Base-by-base conservation (phyloP, 2,888 invertebrate species). In the Cataglyphis cursor region DNA sequence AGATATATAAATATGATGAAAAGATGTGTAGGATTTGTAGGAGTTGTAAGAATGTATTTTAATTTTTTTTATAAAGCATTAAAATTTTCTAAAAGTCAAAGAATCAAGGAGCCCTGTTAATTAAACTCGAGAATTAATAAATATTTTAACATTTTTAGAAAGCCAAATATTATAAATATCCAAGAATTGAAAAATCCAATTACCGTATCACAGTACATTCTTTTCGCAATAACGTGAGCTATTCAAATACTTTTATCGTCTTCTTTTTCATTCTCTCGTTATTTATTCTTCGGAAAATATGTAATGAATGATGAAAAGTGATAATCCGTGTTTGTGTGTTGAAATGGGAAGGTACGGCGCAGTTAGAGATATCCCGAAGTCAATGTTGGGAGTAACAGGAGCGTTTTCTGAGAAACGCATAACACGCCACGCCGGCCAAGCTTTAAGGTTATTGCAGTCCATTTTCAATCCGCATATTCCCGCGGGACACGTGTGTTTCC, bases 391-490 rank as follows among this genome's bases (percentile, higher is more conserved):
- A 61, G 59, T 80, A 72, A 72, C 72, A 59, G 59, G 64, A 78
- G 72, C 57, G 61, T 59, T 82, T 82, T 86, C 70, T 76, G 83
- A 88, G 88, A 84, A 89, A 81, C 83, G 83, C 85, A 84, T 87
- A 89, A 84, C 85, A 73, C 68, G 51, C 66, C 81, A 81, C 65
- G 57, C 44, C 21, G 65, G 54, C 62, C 38, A 28, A 80, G 81
- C 84, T 90, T 90, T 85, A 89, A 84, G 87, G 82, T 90, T 88
- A 88, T 90, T 86, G 84, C 90, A 83, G 88, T 84, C 84, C 86
- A 84, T 88, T 89, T 90, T 90, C 89, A 86, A 90, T 90, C 82
- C 90, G 70, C 80, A 70, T 68, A 82, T 84, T 82, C 81, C 74
- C 84, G 48, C 57, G 74, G 76, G 80, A 73, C 80, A 73, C 70